Conservation (phyloP, 2,888 invertebrate genomes). For the Acronicta aceris region DNA sequence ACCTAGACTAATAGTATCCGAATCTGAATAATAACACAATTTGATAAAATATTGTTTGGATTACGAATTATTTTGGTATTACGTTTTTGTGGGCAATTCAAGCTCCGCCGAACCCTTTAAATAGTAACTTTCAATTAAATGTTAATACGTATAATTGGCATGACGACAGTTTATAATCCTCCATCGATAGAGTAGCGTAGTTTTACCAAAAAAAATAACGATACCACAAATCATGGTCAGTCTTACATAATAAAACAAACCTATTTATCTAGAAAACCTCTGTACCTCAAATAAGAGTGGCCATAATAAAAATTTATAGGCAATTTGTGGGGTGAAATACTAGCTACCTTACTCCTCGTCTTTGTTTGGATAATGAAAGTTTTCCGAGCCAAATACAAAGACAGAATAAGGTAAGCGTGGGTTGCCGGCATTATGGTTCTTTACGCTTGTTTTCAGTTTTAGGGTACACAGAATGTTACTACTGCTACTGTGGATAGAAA, state of each 20-base stretch:
- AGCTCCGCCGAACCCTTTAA: too few relatives aligned
- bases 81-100: too few relatives aligned
- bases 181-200: constrained; percentile 15
- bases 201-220: constrained; percentile 52
- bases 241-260: constrained; percentile 76
- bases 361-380: constrained; percentile 85
- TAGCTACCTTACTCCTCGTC: constrained; percentile 68
- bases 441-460: constrained; percentile 16
- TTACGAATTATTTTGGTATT: too few relatives aligned
- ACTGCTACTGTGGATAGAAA: background rate
- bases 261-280: constrained; percentile 82
- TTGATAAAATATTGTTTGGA: too few relatives aligned
- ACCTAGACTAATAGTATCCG: too few relatives aligned
- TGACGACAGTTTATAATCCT: too few relatives aligned
- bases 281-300: constrained; percentile 84
- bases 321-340: constrained; percentile 84
- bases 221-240: constrained; percentile 70
- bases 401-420: constrained; percentile 53
- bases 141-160: too few relatives aligned
- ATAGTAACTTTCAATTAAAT: too few relatives aligned
- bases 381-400: constrained; percentile 59
- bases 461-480: constrained; percentile 5
- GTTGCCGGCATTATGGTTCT: constrained; percentile 30
- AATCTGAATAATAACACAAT: too few relatives aligned
- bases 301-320: constrained; percentile 88